These are phyloP conservation scores for Platycheirus albimanus DNA, from an alignment of 2,888 invertebrate species.

Conservation along the genomic window DNA sequence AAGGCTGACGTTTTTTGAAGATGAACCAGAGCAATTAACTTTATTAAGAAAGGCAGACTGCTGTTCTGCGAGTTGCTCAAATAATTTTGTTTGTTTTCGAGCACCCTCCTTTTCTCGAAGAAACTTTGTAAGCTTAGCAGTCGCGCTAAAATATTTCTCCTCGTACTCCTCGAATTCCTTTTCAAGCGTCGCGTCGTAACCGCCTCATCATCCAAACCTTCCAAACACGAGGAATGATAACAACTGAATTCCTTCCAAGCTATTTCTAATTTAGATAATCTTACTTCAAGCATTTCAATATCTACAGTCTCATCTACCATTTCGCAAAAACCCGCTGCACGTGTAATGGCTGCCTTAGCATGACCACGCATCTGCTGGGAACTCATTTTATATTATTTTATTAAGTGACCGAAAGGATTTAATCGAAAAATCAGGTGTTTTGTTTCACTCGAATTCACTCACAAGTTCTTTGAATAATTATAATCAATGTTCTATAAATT, in stretches of 20 bases:
- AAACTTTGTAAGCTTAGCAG: background rate
- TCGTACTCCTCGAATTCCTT: background rate
- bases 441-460: background rate
- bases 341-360: conserved; percentile 6
- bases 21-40: background rate
- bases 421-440: background rate
- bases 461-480: background rate
- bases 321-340: background rate
- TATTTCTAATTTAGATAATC: background rate
- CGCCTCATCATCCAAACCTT: background rate
- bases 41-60: background rate
- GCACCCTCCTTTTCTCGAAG: background rate
- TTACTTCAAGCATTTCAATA: background rate
- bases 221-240: conserved; percentile 4
- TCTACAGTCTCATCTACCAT: background rate
- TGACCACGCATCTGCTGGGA: conserved; percentile 2
- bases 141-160: background rate
- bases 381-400: background rate
- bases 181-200: background rate
- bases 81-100: too few relatives aligned
- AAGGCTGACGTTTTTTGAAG: background rate
- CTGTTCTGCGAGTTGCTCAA: too few relatives aligned
- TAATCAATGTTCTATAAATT: background rate
- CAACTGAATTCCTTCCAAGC: background rate
- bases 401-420: background rate